Base-by-base conservation (phyloP, 2,797 vertebrate species). In the Argentina silus region DNA sequence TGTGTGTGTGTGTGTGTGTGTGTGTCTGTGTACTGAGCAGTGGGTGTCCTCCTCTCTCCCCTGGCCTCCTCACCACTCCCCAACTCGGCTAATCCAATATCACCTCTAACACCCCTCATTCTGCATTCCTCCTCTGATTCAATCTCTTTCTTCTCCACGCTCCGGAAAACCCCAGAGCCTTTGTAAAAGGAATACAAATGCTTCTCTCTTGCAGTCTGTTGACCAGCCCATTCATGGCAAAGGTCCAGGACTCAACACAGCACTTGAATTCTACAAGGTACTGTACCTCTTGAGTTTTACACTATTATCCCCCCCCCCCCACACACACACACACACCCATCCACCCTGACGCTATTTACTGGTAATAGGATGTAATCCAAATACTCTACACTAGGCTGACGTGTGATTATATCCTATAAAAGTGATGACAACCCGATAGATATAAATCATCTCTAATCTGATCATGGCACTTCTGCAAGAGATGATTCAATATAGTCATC, bases 251-350 rank as follows among this genome's bases (percentile, higher is more conserved):
- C 67, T 88, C 78, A 68, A 79, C 90, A 86, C 87, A 89, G 51
- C 83, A 85, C 77, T 82, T 92, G 72, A 92, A 90, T 89, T 91
- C 86, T 79, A 80, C 65, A 77, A 87, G 85, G 84, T 86, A 90
- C 88, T 81, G 86, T 85, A 84, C 74, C 51, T 15, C 17, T 11
- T 9, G n/a, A n/a, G 8, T 19, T 19, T 65, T 11, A 62, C 17
- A 19, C 27, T 55, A 10, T 12, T 44, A 15, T 36, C 73, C 63
- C 69, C 78, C 74, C 73, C 74, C 23, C 23, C 2, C 1, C 74
- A 62, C 69, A 7, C 53, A 74, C n/a, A 17, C 42, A 23, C 56
- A 44, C 57, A 72, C 12, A 61, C 59, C 42, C 61, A 45, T 47
- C 64, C 63, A 51, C 23, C 67, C 72, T 66, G 70, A 77, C 82